phyloP scores from a whole-genome alignment of 1,140 invertebrate genomes.

The Phortica variegata region DNA sequence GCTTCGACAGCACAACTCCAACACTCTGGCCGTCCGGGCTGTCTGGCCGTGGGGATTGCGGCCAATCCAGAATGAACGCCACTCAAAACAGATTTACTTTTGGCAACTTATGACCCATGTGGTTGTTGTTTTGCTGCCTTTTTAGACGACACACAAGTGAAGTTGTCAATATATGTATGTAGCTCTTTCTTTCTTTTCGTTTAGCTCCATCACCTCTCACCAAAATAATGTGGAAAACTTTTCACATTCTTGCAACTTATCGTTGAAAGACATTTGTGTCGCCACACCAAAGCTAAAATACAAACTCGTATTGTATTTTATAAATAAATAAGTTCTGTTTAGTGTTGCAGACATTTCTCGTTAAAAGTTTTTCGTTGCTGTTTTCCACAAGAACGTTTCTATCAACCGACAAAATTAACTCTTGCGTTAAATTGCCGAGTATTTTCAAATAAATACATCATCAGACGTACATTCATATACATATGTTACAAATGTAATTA shows the following conservation, averaged over 20 bases:
- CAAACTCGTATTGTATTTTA: conserved; percentile 29
- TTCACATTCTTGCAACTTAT: conserved; percentile 43
- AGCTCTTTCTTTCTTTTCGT: conserved; percentile 16
- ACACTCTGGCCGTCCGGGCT: conserved; percentile 15
- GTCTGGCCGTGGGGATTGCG: conserved; percentile 18
- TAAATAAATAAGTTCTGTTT: too few species aligned
- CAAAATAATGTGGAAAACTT: conserved; percentile 27
- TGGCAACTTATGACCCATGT: conserved; percentile 28
- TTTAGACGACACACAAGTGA: conserved; percentile 9
- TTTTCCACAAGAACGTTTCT: conserved; percentile 34
- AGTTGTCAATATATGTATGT: conserved; percentile 8
- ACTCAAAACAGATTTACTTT: conserved; percentile 52
- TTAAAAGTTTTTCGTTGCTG: conserved; percentile 43
- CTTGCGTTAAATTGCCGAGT: too few species aligned
- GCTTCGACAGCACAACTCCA: not conserved
- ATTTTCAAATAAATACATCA: too few species aligned
- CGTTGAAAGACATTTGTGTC: conserved; percentile 37
- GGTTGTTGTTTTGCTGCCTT: conserved; percentile 18
- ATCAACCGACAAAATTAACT: conserved; percentile 48
- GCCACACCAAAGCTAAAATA: conserved; percentile 5
- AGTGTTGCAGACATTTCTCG: conserved; percentile 44
- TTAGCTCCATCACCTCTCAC: conserved; percentile 3
- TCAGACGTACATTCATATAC: too few species aligned
- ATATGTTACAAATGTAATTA: too few species aligned
- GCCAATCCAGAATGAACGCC: conserved; percentile 26